A percentile compares a stretch with the other conserved stretches of the same genome.
These are phyloP conservation scores for Rotaria magnacalcarata DNA, from an alignment of 2,888 invertebrate genomes.

Conservation along the genomic window DNA sequence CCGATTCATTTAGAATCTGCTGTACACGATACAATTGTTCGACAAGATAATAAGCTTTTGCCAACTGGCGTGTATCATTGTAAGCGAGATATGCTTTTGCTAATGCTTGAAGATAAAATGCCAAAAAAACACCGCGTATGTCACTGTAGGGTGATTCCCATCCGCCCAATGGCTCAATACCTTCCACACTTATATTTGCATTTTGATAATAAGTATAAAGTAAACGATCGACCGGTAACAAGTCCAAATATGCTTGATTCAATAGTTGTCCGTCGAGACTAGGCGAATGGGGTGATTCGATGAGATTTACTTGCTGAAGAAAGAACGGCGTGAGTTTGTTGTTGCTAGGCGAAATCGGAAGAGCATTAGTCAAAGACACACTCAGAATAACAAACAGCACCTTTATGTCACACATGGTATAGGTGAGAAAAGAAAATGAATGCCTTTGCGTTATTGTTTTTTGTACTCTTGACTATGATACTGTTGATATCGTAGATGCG, in stretches of 20 bases:
- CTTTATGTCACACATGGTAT: no score
- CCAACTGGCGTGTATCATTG: not conserved
- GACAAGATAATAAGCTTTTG: not conserved
- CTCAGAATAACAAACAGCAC: no score
- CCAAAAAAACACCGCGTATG: conserved; percentile 3
- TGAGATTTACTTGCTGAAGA: not conserved
- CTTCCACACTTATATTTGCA: conserved; percentile 12
- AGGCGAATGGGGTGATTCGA: not conserved
- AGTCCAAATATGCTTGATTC: not conserved
- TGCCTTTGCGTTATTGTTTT: no score
- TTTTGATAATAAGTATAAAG: conserved; percentile 3
- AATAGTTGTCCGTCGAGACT: not conserved
- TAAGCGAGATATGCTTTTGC: conserved; percentile 7
- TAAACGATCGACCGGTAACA: conserved; percentile 9
- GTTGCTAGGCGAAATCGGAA: no score
- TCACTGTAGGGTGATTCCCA: conserved; percentile 11
- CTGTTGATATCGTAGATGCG: no score
- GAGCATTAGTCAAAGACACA: no score
- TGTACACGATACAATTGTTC: conserved; percentile 2
- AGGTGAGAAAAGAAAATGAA: no score
- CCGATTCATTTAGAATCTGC: not conserved
- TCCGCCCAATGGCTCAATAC: not conserved
- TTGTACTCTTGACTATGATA: no score
- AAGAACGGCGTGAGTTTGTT: not conserved
- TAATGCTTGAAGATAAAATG: conserved; percentile 4